Evolutionary conservation across 2,113 vertebrate species (phyloP), one percentile per base, ranked within the genome.

Genomic region (Zosterops hypoxanthus): DNA sequence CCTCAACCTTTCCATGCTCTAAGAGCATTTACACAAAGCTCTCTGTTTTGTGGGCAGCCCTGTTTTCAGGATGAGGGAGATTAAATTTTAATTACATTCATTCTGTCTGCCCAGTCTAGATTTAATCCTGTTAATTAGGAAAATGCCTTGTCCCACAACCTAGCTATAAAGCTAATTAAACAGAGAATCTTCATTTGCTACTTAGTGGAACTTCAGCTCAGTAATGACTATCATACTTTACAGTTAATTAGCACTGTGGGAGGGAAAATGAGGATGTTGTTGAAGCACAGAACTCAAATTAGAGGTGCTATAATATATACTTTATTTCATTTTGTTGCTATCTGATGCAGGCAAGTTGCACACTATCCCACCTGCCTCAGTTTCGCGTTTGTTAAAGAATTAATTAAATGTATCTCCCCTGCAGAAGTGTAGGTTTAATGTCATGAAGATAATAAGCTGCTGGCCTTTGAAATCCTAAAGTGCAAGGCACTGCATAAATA

Each of bases 111-210:
- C 83, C 82, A 71, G 72, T 95, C 39, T 14, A 90, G 80, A 88
- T 94, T 95, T 91, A 95, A 82, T 86, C 85, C 75, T 92, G 53
- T 88, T 97, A 91, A 95, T 94, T 94, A 96, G 95, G 80, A 87
- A 92, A 92, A 90, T 82, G 66, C 66, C 63, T 82, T 94, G 86
- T 84, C 90, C 90, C 55, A 86, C 88, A 92, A 87, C 85, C 77
- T 70, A 79, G 25, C 72, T 65, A 25, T 90, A 81, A 71, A 95
- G 72, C 76, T 95, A 96, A 95, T 93, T 94, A 90, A 90, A 86
- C 66, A 75, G 83, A 77, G 81, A 95, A 70, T 90, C 65, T 94
- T 76, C 86, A 41, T 88, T 95, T 86, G 88, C 88, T 88, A 63
- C 69, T 88, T 92, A 86, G 88, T 86, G 84, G 55, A 86, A 89